Evolutionary conservation across 2,113 vertebrate species (phyloP).

Genomic region (human (Homo sapiens)): DNA sequence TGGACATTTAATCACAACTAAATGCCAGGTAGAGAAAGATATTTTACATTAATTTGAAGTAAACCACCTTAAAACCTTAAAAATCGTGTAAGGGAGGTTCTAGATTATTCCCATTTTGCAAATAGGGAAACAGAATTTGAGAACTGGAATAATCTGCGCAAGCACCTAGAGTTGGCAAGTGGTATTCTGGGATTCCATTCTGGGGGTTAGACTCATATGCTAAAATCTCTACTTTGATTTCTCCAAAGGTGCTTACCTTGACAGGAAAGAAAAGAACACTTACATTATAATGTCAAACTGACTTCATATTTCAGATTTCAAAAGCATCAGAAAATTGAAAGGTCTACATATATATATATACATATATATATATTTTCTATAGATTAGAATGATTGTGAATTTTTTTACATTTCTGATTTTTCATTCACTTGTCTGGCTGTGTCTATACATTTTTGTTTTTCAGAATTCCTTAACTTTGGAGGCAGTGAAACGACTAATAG

Average conservation of each 20-base stretch:
- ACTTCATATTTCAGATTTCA: not conserved
- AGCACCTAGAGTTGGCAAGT: not conserved
- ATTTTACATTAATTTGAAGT: not conserved
- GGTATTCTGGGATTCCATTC: not conserved
- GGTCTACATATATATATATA: not conserved
- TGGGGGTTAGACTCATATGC: not conserved
- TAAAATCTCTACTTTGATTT: not conserved
- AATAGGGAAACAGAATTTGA: not conserved
- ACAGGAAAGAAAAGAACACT: not conserved
- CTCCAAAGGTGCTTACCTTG: not conserved
- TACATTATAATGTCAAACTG: not conserved
- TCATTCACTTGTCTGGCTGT: not conserved
- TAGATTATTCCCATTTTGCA: not conserved
- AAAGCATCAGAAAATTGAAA: not conserved
- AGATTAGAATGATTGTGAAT: not conserved
- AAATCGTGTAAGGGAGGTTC: not conserved
- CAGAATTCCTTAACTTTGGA: constrained; percentile 93
- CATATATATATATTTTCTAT: not conserved
- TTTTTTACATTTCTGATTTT: not conserved
- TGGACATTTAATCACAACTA: not conserved
- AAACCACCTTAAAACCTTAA: not conserved
- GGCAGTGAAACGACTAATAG: constrained; percentile 87
- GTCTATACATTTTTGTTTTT: constrained; percentile 22
- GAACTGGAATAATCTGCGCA: not conserved
- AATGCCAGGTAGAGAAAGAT: not conserved